Percentiles rank a stretch among this genome's conserved stretches.
Evolutionary conservation across 2,113 vertebrate species (phyloP).

Genomic region (Calyptommatus sinebrachiatus): DNA sequence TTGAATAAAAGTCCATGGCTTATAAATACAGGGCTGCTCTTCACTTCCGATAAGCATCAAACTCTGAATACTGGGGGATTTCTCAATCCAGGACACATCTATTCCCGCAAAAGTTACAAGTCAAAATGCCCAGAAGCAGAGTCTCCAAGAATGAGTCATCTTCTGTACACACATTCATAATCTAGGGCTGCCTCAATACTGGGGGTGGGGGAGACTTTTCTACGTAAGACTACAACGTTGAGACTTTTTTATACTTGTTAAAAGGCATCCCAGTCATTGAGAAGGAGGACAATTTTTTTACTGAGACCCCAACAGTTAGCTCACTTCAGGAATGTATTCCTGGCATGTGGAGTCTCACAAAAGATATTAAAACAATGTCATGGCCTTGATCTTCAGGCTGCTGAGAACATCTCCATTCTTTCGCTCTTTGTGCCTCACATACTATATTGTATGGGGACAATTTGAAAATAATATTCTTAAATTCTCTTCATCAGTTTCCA

Average conservation of each 20-base stretch:
- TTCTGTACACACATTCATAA: constrained; percentile 32
- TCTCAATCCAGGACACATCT: constrained; percentile 37
- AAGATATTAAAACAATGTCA: constrained; percentile 54
- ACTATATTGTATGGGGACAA: neutral
- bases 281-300: constrained; percentile 33
- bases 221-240: neutral
- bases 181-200: neutral
- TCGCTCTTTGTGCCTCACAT: constrained; percentile 26
- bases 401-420: constrained; percentile 40
- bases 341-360: constrained; percentile 46
- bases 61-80: constrained; percentile 32
- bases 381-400: neutral
- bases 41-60: constrained; percentile 26
- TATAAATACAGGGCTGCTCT: neutral
- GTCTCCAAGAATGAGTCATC: constrained; percentile 56
- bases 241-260: constrained; percentile 20
- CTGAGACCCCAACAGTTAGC: neutral
- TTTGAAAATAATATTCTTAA: neutral
- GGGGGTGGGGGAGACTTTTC: constrained; percentile 18
- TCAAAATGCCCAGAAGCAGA: constrained; percentile 52
- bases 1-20: neutral
- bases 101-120: constrained; percentile 42
- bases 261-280: constrained; percentile 19
- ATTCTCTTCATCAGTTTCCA: too few relatives aligned
- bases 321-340: constrained; percentile 27